Evolutionary conservation across 2,797 vertebrate species (phyloP), one percentile per base, ranked within the genome.

Genomic region (Danio jaintianensis): DNA sequence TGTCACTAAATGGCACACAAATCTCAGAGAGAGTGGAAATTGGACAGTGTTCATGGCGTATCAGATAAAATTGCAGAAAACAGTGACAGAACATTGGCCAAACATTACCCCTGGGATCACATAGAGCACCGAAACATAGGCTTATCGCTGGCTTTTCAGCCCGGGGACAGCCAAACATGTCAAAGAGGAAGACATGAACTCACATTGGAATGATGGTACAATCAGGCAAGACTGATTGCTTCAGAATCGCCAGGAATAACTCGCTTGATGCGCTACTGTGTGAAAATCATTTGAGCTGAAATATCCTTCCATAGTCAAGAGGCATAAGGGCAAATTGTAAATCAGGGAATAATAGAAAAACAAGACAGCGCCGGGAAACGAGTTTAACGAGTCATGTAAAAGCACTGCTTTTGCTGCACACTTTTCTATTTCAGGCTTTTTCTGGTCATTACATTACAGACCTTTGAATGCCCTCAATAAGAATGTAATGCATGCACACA

Each of bases 1-100:
- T 79, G 59, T 66, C 74, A 80, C 48, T 68, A 79, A 79, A 83
- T 78, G 66, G 64, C 70, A 45, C 56, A 71, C 70, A 78, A 78
- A 81, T 83, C 81, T 79, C 62, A 20, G 48, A 75, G 38, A 72
- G 55, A 68, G 71, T 52, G 50, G 70, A 71, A 85, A 85, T 82
- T 67, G 66, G 75, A 82, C 63, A 80, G 69, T 77, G 58, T 67
- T 66, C 45, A 62, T 63, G 66, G 64, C 36, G 20, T 53, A 72
- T 84, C 76, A 79, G 66, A 80, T 73, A 84, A 75, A 72, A 87
- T 89, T 87, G 84, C 86, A 86, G n/a, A 78, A 84, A 83, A 38
- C 80, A 81, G 78, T 88, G 83, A 84, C 66, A 61, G 78, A 82
- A 62, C 72, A 62, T 78, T 74, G 56, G 66, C 77, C 29, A 82